phyloP scores from a whole-genome alignment of 2,888 invertebrate species.

The Platynereis dumerilii region DNA sequence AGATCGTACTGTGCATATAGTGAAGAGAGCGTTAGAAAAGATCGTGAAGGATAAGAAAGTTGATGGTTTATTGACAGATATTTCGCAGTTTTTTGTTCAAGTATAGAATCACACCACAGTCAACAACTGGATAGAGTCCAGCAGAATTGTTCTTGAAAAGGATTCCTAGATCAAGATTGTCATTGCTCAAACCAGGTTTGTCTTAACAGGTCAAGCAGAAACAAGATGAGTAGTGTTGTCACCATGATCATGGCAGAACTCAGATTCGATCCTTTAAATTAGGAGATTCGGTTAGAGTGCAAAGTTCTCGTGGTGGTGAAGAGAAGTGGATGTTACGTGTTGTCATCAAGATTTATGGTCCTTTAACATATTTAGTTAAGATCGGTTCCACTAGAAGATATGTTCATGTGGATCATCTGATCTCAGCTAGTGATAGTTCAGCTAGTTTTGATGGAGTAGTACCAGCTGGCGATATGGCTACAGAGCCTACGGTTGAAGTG shows the following conservation, averaged over 20 bases:
- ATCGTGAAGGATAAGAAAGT: background rate
- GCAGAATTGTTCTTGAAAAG: conserved; percentile 16
- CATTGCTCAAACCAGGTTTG: conserved; percentile 5
- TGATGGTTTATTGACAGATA: background rate
- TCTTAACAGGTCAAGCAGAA: background rate
- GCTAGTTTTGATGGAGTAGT: too few species aligned
- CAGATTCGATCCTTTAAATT: background rate
- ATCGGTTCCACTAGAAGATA: conserved; percentile 2
- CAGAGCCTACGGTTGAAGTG: too few species aligned
- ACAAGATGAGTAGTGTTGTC: background rate
- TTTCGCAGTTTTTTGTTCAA: conserved; percentile 8
- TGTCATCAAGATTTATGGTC: conserved; percentile 6
- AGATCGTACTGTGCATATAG: conserved; percentile 2
- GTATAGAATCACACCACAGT: conserved; percentile 12
- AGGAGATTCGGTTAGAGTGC: conserved; percentile 2
- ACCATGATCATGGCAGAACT: conserved; percentile 6
- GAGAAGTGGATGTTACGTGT: background rate
- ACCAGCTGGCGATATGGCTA: too few species aligned
- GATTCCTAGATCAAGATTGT: background rate
- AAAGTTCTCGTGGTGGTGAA: background rate
- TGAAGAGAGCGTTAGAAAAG: conserved; percentile 8
- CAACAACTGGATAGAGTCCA: conserved; percentile 1
- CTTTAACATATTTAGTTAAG: conserved; percentile 10
- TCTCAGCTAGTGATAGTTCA: too few species aligned
- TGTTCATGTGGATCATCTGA: conserved; percentile 17